phyloP scores from a whole-genome alignment of 2,797 vertebrate genomes.

The Channallabes apus region DNA sequence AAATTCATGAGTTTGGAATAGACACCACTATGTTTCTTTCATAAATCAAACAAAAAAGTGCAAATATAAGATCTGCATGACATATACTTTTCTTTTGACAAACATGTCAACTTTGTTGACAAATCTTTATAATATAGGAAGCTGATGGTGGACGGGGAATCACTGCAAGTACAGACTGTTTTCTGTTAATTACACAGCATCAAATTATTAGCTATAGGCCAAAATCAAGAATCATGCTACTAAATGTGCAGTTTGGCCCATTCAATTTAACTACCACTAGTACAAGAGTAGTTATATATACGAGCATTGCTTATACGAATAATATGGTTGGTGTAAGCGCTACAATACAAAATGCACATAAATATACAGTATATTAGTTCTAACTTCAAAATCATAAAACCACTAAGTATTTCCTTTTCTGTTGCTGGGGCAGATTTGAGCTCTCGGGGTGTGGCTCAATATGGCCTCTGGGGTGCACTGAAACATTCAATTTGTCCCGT shows the following conservation, averaged over 20 bases:
- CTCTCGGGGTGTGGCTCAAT: too few relatives aligned
- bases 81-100: neutral
- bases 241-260: neutral
- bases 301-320: neutral
- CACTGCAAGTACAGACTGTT: neutral
- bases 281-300: neutral
- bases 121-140: neutral
- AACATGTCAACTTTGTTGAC: neutral
- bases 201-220: neutral
- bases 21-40: neutral
- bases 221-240: neutral
- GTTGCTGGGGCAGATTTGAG: too few relatives aligned
- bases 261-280: neutral
- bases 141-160: neutral
- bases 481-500: too few relatives aligned
- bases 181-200: neutral
- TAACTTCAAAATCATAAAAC: too few relatives aligned
- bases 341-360: neutral
- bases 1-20: neutral
- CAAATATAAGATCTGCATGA: neutral
- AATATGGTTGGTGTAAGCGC: neutral
- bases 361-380: too few relatives aligned
- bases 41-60: neutral
- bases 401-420: too few relatives aligned
- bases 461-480: too few relatives aligned